phyloP scores from a whole-genome alignment of 1,140 invertebrate genomes.

The Venturia canescens region DNA sequence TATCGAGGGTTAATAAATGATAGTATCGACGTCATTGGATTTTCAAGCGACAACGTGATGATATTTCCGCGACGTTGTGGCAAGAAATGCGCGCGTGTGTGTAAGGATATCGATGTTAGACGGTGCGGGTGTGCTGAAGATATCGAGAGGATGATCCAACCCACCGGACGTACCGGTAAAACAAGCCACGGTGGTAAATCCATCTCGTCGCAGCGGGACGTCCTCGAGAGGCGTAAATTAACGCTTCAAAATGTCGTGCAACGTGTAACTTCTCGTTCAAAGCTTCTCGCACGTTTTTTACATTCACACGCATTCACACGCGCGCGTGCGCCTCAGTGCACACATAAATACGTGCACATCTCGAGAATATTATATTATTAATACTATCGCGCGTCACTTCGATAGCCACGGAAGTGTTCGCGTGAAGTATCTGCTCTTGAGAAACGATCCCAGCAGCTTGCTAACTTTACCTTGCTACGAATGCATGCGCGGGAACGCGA shows the following conservation, averaged over 20 bases:
- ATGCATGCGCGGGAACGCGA: neutral
- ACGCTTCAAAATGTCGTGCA: conserved; percentile 53
- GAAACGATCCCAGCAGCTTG: neutral
- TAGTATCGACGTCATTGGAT: neutral
- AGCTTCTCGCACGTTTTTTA: conserved; percentile 35
- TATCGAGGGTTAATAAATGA: too few relatives aligned
- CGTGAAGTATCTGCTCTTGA: neutral
- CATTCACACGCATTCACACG: conserved; percentile 7
- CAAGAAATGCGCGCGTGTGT: neutral
- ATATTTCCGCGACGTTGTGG: conserved; percentile 10
- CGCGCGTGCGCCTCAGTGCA: neutral
- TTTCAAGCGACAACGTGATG: neutral
- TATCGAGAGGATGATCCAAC: conserved; percentile 50
- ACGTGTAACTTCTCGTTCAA: conserved; percentile 28
- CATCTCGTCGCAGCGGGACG: conserved; percentile 50
- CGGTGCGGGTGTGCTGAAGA: neutral
- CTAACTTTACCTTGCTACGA: neutral
- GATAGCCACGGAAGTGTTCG: neutral
- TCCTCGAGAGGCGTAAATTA: conserved; percentile 52
- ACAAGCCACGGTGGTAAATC: conserved; percentile 51
- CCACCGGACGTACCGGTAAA: conserved; percentile 49
- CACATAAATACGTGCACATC: conserved; percentile 32
- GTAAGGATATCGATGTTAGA: neutral
- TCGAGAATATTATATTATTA: conserved; percentile 32
- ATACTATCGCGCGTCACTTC: neutral